A percentile compares a stretch with the other conserved stretches of the same genome.
These are phyloP conservation scores for Menura novaehollandiae DNA, from an alignment of 2,113 vertebrate species.

Conservation along the genomic window DNA sequence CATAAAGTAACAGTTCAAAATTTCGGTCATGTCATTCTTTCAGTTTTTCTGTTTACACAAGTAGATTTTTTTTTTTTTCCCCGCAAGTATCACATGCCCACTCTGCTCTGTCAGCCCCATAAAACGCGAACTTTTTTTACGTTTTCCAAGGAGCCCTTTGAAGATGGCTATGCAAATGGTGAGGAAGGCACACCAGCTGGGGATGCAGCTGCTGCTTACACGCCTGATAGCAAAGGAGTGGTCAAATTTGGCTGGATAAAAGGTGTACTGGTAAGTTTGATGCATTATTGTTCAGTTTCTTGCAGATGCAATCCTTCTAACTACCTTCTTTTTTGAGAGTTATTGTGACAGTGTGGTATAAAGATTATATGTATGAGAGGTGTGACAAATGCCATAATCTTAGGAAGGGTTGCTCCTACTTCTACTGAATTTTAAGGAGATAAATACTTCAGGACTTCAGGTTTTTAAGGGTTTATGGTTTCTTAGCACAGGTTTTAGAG, in stretches of 20 bases:
- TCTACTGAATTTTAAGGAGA: neutral
- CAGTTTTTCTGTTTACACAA: neutral
- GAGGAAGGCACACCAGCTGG: constrained; percentile 92
- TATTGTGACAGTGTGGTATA: neutral
- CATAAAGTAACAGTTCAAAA: neutral
- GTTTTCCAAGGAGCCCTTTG: constrained; percentile 86
- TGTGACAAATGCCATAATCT: neutral
- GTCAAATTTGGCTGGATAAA: constrained; percentile 99
- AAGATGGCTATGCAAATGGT: constrained; percentile 95
- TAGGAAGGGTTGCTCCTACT: neutral
- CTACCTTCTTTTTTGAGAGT: neutral
- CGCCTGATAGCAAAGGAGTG: constrained; percentile 88
- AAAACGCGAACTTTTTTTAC: neutral
- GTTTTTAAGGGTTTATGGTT: neutral
- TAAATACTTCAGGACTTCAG: neutral
- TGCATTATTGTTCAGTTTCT: neutral
- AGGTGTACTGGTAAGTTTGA: constrained; percentile 89
- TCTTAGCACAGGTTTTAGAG: neutral
- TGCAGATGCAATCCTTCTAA: neutral
- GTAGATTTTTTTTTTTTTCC: rapidly evolving
- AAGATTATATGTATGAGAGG: neutral
- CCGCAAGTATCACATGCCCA: rapidly evolving
- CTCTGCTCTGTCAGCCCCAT: neutral
- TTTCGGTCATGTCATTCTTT: neutral
- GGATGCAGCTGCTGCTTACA: constrained; percentile 84